These are phyloP conservation scores for Uloborus plumipes DNA, from an alignment of 2,888 invertebrate species.

Conservation along the genomic window DNA sequence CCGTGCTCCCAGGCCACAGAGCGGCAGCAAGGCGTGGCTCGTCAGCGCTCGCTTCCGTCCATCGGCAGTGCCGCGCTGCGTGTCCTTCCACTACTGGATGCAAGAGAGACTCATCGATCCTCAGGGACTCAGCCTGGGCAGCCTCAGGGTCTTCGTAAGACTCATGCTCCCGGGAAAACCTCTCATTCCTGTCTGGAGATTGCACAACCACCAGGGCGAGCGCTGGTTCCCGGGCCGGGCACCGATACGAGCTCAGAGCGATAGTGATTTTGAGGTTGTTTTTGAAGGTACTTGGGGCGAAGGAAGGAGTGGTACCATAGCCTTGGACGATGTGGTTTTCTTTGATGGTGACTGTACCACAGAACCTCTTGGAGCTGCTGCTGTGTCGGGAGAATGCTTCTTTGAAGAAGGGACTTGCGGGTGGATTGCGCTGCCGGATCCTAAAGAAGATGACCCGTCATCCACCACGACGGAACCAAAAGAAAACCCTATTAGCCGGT, in stretches of 20 bases:
- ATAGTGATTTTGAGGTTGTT: slow-evolving; percentile 70
- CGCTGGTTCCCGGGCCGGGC: slow-evolving; percentile 72
- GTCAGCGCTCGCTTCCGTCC: slow-evolving; percentile 66
- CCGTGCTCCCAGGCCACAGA: slow-evolving; percentile 23
- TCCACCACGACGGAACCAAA: slow-evolving; percentile 42
- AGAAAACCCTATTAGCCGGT: slow-evolving; percentile 71
- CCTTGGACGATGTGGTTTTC: slow-evolving; percentile 76
- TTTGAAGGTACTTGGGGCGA: slow-evolving; percentile 77
- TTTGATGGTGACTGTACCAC: slow-evolving; percentile 74
- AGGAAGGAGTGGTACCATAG: slow-evolving; percentile 75
- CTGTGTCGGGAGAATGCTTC: slow-evolving; percentile 74
- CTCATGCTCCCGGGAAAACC: slow-evolving; percentile 48
- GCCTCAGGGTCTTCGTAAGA: slow-evolving; percentile 69
- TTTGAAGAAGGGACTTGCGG: slow-evolving; percentile 76
- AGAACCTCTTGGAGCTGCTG: slow-evolving; percentile 60
- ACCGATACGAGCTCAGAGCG: slow-evolving; percentile 42
- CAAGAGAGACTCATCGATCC: slow-evolving; percentile 76
- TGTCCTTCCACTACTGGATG: slow-evolving; percentile 75
- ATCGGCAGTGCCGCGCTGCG: slow-evolving; percentile 69
- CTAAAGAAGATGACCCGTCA: slow-evolving; percentile 68
- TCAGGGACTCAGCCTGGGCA: slow-evolving; percentile 74
- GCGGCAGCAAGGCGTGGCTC: slow-evolving; percentile 71
- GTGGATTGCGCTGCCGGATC: slow-evolving; percentile 71
- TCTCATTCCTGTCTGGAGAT: slow-evolving; percentile 63
- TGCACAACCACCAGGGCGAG: slow-evolving; percentile 71